phyloP scores from a whole-genome alignment of 2,888 invertebrate species.

The Drosophila eohydei region DNA sequence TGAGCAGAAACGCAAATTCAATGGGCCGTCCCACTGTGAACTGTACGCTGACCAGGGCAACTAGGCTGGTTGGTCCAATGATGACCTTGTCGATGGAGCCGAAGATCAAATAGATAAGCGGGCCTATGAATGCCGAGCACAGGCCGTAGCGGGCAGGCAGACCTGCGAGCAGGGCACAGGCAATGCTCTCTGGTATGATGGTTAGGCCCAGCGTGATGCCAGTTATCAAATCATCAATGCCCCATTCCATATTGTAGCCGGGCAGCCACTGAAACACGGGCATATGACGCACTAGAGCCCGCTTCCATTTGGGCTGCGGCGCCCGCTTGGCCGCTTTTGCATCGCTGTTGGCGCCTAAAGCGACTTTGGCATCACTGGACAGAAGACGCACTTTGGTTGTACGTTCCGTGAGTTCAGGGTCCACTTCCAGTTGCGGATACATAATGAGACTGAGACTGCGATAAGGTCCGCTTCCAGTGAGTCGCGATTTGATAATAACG shows the following conservation, averaged over 20 bases:
- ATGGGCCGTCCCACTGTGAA: conserved; percentile 89
- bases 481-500: conserved; percentile 58
- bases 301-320: conserved; percentile 52
- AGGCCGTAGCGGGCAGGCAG: conserved; percentile 95
- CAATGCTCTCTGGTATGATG: conserved; percentile 96
- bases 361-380: conserved; percentile 16
- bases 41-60: conserved; percentile 91
- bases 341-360: background rate
- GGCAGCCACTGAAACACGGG: conserved; percentile 83
- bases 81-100: conserved; percentile 93
- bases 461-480: conserved; percentile 38
- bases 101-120: conserved; percentile 93
- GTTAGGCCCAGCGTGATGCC: conserved; percentile 96
- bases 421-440: conserved; percentile 62
- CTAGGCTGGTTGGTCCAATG: conserved; percentile 95
- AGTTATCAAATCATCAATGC: conserved; percentile 92
- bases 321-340: conserved; percentile 27
- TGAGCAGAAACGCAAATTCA: conserved; percentile 91
- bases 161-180: conserved; percentile 95
- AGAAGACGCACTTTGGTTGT: conserved; percentile 54
- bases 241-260: conserved; percentile 82
- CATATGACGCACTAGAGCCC: conserved; percentile 55
- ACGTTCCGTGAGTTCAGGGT: conserved; percentile 49
- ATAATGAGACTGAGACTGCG: conserved; percentile 30
- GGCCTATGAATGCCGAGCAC: conserved; percentile 95